A percentile compares a stretch with the other conserved stretches of the same genome.
Evolutionary conservation across 2,113 vertebrate species (phyloP).

Genomic region (Ammodytes dubius): DNA sequence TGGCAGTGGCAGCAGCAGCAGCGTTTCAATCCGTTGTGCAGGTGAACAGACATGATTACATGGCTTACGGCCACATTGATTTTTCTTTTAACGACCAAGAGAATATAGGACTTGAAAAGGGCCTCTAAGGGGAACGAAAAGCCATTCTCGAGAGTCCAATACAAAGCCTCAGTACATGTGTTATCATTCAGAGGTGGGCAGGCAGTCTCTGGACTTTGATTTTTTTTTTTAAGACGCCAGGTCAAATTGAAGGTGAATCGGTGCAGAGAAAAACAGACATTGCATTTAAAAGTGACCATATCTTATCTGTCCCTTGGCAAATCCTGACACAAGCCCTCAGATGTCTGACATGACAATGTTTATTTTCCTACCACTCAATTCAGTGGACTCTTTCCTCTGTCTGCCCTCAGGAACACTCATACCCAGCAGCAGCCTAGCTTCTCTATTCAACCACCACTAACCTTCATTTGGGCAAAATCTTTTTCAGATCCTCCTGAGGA

Average conservation of each 20-base stretch:
- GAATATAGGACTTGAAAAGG: conserved; percentile 48
- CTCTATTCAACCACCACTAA: conserved; percentile 47
- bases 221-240: conserved; percentile 11
- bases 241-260: background rate
- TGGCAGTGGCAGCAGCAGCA: background rate
- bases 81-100: conserved; percentile 52
- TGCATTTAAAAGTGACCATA: conserved; percentile 5
- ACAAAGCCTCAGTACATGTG: conserved; percentile 28
- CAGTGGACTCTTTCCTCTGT: background rate
- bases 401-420: background rate
- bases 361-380: background rate
- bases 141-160: conserved; percentile 44
- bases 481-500: conserved; percentile 49
- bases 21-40: background rate
- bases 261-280: background rate
- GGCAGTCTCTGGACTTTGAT: conserved; percentile 26
- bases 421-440: background rate
- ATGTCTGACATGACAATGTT: background rate
- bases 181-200: conserved; percentile 39
- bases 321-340: background rate
- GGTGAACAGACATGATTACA: conserved; percentile 33
- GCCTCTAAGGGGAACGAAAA: conserved; percentile 37
- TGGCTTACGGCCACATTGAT: conserved; percentile 54
- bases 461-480: conserved; percentile 62
- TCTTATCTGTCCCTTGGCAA: background rate